Evolutionary conservation across 2,797 vertebrate species (phyloP).

Genomic region (Aphelocoma californica): DNA sequence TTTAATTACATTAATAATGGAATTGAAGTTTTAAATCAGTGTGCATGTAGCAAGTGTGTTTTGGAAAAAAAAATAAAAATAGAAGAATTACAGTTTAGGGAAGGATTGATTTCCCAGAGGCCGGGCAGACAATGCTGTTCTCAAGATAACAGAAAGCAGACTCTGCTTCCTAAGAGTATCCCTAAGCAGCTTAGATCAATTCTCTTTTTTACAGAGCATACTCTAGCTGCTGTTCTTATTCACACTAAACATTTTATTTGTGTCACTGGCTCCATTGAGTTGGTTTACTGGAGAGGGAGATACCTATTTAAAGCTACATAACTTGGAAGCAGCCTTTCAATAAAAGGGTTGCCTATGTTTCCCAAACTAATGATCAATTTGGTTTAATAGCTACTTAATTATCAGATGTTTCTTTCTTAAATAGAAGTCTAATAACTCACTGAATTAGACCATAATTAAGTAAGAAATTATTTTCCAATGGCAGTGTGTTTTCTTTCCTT

Average conservation of each 20-base stretch:
- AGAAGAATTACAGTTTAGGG: neutral
- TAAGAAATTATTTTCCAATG: neutral
- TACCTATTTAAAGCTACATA: neutral
- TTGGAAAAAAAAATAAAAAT: accelerated
- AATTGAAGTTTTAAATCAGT: neutral
- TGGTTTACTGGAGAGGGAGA: neutral
- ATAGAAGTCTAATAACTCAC: neutral
- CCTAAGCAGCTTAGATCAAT: neutral
- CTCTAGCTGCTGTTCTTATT: neutral
- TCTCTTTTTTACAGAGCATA: neutral
- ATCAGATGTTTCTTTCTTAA: neutral
- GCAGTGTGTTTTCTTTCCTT: neutral
- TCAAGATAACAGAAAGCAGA: neutral
- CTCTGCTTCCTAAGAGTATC: neutral
- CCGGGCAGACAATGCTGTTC: neutral
- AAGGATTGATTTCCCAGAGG: neutral
- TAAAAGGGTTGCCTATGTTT: neutral
- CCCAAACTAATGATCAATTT: neutral
- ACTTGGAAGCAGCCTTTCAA: neutral
- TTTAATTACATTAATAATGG: neutral
- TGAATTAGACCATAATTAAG: neutral
- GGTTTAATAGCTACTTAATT: slow-evolving; percentile 13
- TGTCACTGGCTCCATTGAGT: neutral
- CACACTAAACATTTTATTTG: neutral
- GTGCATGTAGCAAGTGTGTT: neutral